Conservation (phyloP, 2,888 invertebrate species). For the Ichneumoninae sp. region DNA sequence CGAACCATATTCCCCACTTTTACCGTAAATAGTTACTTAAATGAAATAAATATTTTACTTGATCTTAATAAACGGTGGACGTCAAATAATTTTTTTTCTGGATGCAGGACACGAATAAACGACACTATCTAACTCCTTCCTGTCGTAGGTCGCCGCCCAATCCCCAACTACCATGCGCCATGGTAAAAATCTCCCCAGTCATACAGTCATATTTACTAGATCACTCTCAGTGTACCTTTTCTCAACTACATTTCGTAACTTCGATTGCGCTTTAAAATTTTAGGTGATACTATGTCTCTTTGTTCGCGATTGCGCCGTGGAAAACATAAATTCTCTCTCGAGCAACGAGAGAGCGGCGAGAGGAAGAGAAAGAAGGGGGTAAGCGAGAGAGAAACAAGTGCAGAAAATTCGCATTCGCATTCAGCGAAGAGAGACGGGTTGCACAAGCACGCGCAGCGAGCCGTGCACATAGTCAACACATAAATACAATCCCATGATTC, state of each 20-base stretch:
- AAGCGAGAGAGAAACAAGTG: background rate
- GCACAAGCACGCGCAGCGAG: constrained; percentile 59
- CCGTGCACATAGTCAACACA: constrained; percentile 71
- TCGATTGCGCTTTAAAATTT: background rate
- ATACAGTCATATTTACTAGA: too few species aligned
- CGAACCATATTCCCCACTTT: too few species aligned
- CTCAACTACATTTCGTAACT: background rate
- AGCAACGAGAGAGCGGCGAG: background rate
- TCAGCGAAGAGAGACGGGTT: background rate
- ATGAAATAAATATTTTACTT: too few species aligned
- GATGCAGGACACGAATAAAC: too few species aligned
- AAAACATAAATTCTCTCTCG: constrained; percentile 28
- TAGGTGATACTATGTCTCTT: constrained; percentile 3
- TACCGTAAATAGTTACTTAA: too few species aligned
- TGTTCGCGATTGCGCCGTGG: constrained; percentile 5
- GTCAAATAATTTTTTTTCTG: too few species aligned
- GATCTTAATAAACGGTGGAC: too few species aligned
- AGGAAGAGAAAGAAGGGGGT: background rate
- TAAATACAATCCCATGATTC: constrained; percentile 76
- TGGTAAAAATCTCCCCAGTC: too few species aligned
- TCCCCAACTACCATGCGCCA: too few species aligned
- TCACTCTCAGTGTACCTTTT: background rate
- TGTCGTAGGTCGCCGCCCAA: too few species aligned
- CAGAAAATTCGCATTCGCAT: constrained; percentile 19
- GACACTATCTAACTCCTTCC: too few species aligned